These are phyloP conservation scores for Physella acuta DNA, from an alignment of 1,140 invertebrate species.

Conservation along the genomic window DNA sequence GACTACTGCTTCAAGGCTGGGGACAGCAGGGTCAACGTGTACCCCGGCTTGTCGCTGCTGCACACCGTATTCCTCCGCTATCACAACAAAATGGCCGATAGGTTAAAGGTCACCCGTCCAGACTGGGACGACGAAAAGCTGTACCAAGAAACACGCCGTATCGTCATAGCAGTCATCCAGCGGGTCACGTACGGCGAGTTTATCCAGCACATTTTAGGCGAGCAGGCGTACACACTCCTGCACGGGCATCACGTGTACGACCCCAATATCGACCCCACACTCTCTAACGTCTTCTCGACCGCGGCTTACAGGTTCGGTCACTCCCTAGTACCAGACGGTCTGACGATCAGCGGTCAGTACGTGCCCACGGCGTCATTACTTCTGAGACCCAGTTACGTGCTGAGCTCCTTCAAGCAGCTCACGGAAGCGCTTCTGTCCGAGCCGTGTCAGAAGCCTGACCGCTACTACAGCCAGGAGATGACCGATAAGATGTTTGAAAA, in stretches of 20 bases:
- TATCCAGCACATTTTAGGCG: neutral
- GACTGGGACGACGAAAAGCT: conserved; percentile 90
- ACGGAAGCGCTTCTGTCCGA: neutral
- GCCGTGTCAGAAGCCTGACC: neutral
- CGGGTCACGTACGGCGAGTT: conserved; percentile 89
- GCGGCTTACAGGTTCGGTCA: conserved; percentile 69
- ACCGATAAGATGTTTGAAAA: neutral
- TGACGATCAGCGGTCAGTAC: neutral
- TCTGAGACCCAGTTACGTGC: conserved; percentile 11
- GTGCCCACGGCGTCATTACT: neutral
- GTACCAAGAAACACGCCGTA: conserved; percentile 81
- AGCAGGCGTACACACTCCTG: neutral
- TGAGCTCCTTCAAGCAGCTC: conserved; percentile 4
- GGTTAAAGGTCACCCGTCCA: conserved; percentile 70
- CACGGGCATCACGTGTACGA: conserved; percentile 54
- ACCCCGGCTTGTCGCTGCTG: conserved; percentile 84
- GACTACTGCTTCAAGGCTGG: conserved; percentile 63
- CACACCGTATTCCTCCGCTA: conserved; percentile 94
- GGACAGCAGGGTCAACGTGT: conserved; percentile 81
- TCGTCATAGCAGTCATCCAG: conserved; percentile 91
- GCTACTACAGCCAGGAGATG: conserved; percentile 6
- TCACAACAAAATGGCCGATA: conserved; percentile 83
- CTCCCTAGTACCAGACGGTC: conserved; percentile 63
- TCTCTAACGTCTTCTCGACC: conserved; percentile 69
- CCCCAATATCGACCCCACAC: conserved; percentile 64